Base-by-base conservation (phyloP, 2,888 invertebrate genomes). In the Drosophila tripunctata region DNA sequence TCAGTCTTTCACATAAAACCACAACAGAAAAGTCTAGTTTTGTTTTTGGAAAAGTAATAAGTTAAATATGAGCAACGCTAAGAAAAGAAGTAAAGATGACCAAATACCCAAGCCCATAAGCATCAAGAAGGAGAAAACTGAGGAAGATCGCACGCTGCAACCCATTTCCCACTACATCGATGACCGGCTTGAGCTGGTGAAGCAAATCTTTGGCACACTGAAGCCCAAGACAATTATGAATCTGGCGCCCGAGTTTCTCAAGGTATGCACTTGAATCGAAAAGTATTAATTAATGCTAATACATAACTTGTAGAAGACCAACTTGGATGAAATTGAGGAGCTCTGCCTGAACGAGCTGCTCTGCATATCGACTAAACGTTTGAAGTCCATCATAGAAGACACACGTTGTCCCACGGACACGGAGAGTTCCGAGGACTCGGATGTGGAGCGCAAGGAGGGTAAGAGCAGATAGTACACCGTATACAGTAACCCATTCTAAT, bases 301-400 rank as follows among this genome's bases (percentile, higher is more conserved):
- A 1, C 0, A 4, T 1, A 1, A 30, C 30, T 69, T 52, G 12
- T 57, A 91, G 90, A 85, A 87, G 22, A 71, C 87, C 10, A 66
- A 68, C 6, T 80, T 93, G 50, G 93, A 93, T 66, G 93, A 93
- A 75, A 89, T 94, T 14, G 93, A 94, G 78, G 94, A 93, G 69
- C 88, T 93, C 0, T 94, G 94, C 62, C 90, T 93, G 0, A 94
- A 94, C 75, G 94, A 94, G 90, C 92, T 93, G 45, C 88, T 94
- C 1, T 93, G 94, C 0, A 93, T 94, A 55, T 94, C 94, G 22
- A 94, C 93, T 0, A 94, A 94, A 73, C 92, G 94, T 0, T 90
- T 94, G 0, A 91, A 92, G 27, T 93, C 94, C 0, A 92, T 93
- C 7, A 91, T 94, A 45, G 88, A 87, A 12, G 87, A 84, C n/a